Conservation (phyloP, 2,797 vertebrate genomes). For the Muscicapa comitata region DNA sequence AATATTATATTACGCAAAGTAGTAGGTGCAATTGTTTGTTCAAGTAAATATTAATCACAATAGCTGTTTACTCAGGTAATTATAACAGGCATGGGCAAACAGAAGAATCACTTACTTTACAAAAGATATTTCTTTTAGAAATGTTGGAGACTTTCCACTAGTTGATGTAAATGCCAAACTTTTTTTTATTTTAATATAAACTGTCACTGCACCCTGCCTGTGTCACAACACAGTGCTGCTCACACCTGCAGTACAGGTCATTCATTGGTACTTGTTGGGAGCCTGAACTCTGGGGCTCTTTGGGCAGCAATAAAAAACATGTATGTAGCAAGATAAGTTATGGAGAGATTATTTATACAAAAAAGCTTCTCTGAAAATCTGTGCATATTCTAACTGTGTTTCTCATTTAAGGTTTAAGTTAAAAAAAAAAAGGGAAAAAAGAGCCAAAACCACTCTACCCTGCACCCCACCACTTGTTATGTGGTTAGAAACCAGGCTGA, state of each 20-base stretch:
- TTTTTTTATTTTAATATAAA: background rate
- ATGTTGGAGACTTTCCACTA: background rate
- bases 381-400: background rate
- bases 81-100: background rate
- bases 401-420: background rate
- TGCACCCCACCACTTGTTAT: background rate
- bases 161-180: background rate
- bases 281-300: background rate
- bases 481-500: background rate
- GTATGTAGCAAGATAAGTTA: background rate
- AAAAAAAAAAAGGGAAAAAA: background rate
- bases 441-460: background rate
- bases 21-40: slow-evolving; percentile 29
- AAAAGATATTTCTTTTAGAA: background rate
- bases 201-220: background rate
- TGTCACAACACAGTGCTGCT: accelerated
- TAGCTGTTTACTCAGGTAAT: slow-evolving; percentile 12
- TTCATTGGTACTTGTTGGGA: background rate
- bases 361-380: background rate
- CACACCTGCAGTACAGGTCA: background rate
- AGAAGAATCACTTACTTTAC: background rate
- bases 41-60: background rate
- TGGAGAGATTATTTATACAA: background rate
- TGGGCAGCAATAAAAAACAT: background rate
- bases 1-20: background rate